Evolutionary conservation across 2,797 vertebrate genomes (phyloP), one percentile per base, ranked within the genome.

Genomic region (Melanotaenia maccullochi): DNA sequence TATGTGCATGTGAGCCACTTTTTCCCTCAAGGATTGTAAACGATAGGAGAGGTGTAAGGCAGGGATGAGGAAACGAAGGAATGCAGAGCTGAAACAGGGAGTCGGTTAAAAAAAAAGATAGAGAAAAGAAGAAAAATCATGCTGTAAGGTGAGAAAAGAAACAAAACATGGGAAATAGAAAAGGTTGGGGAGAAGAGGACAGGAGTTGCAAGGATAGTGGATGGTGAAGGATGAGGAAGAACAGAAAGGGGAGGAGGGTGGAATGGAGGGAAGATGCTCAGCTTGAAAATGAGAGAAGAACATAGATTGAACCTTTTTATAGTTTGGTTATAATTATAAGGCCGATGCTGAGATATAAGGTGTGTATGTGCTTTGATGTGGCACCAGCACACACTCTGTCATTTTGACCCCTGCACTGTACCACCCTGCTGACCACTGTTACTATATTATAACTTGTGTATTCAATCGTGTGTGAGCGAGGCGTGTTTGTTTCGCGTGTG

Each of bases 401-500:
- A 92, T 91, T 90, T 88, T 76, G 88, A 82, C 87, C 89, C 84
- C 78, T 84, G 79, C 13, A 3, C 73, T 52, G 49, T 38, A 42
- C 86, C 81, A n/a, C 83, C 80, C 85, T 63, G 81, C 78, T 84
- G 84, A 76, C 89, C 76, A 12, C 84, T 12, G 65, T 33, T 71
- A 56, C 90, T 64, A 42, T 81, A 79, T 81, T 86, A 73, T 76
- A 76, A 73, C 75, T 35, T 42, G 67, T 55, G 67, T 62, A 20
- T 67, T 70, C 75, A 35, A 54, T 60, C 66, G 60, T 58, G 40
- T 66, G 64, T 12, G 61, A 60, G 71, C 1, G 73, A 71, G 66
- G 73, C 30, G 61, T 87, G 86, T 87, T 86, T 87, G 82, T 69
- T 73, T 81, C 87, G 89, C 80, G 87, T 91, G 89, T 91, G 92